These are phyloP conservation scores for Hydrozoanthus gracilis DNA, from an alignment of 92 coral and sea anemone genomes.

Conservation along the genomic window DNA sequence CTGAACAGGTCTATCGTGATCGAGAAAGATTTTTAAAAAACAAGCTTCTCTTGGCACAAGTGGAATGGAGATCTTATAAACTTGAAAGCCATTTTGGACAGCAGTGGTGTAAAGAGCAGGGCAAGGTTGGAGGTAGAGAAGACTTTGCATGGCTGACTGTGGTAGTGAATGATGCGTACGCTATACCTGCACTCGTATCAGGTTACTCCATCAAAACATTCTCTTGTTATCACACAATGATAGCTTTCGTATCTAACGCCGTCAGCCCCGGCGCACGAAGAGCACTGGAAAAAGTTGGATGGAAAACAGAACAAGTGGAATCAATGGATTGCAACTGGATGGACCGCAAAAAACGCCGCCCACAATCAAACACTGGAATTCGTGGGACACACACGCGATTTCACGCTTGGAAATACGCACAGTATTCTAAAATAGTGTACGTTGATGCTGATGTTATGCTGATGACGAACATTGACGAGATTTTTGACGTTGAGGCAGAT, in stretches of 20 bases:
- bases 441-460: conserved; percentile 81
- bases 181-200: conserved; percentile 66
- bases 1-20: conserved; percentile 27
- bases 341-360: conserved; percentile 54
- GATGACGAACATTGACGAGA: conserved; percentile 72
- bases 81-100: conserved; percentile 66
- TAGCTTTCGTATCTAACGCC: conserved; percentile 77
- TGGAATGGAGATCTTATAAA: conserved; percentile 74
- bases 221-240: conserved; percentile 75
- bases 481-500: conserved; percentile 70
- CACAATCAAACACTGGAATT: conserved; percentile 46
- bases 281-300: conserved; percentile 65
- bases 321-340: conserved; percentile 85
- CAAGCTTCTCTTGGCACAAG: conserved; percentile 52
- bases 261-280: conserved; percentile 67
- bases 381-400: conserved; percentile 80
- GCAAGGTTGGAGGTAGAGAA: conserved; percentile 28
- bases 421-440: conserved; percentile 70
- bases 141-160: conserved; percentile 77
- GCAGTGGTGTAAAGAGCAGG: conserved; percentile 62
- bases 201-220: conserved; percentile 67
- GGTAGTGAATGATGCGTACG: conserved; percentile 75
- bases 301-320: conserved; percentile 62
- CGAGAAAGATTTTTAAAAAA: conserved; percentile 56
- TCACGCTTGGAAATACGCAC: conserved; percentile 79